phyloP scores from a whole-genome alignment of 2,113 vertebrate genomes.

The Synchiropus splendidus region DNA sequence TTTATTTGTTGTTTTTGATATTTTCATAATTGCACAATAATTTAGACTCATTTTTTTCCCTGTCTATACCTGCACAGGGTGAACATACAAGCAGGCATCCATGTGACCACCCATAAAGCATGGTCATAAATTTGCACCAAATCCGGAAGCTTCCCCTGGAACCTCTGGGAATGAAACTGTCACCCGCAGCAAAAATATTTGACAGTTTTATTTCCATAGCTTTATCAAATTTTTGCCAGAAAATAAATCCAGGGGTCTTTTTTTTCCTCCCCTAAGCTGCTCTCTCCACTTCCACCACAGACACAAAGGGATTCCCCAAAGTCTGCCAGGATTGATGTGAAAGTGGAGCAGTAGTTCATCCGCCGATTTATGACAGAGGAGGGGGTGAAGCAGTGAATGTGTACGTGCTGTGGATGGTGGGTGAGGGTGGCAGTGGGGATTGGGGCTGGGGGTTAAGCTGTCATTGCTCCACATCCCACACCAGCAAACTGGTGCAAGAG shows the following conservation, averaged over 20 bases:
- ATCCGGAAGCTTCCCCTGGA: background rate
- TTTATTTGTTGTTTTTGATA: too few relatives aligned
- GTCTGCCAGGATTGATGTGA: constrained; percentile 20
- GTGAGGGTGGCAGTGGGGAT: too few relatives aligned
- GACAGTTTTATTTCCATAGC: constrained; percentile 13
- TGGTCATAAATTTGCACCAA: too few relatives aligned
- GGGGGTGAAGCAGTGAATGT: constrained; percentile 10
- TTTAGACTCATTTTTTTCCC: too few relatives aligned
- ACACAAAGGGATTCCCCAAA: constrained; percentile 46
- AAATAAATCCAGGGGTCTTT: background rate
- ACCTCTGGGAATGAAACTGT: constrained; percentile 1
- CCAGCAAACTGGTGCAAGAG: constrained; percentile 6
- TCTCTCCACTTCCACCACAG: constrained; percentile 8
- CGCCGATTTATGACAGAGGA: constrained; percentile 9
- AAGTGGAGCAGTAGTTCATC: constrained; percentile 47
- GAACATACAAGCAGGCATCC: constrained; percentile 6
- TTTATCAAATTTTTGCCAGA: constrained; percentile 17
- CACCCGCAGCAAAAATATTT: constrained; percentile 2
- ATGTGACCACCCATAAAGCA: too few relatives aligned
- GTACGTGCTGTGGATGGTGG: background rate
- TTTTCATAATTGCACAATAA: too few relatives aligned
- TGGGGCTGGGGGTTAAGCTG: constrained; percentile 44
- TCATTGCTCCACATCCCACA: constrained; percentile 50
- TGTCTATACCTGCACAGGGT: too few relatives aligned
- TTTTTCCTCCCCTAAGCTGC: too few relatives aligned